phyloP scores from a whole-genome alignment of 2,888 invertebrate species.

The Anorthoa munda region DNA sequence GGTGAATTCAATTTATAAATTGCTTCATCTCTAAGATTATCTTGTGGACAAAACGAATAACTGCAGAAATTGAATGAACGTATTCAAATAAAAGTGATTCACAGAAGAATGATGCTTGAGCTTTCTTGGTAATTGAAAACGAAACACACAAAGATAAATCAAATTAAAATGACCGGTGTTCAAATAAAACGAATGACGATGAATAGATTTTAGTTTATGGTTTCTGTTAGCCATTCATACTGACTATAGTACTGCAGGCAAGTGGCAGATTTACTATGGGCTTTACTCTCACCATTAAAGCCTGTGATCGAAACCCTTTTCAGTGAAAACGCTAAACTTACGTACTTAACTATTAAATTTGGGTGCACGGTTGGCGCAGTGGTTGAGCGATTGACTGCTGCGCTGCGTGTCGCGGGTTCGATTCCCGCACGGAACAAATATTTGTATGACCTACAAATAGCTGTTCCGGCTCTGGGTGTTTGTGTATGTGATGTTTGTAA shows the following conservation, averaged over 20 bases:
- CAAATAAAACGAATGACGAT: conserved; percentile 16
- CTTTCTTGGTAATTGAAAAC: conserved; percentile 39
- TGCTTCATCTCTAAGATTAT: neutral
- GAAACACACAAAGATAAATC: conserved; percentile 39
- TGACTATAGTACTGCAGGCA: neutral
- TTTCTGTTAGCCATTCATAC: neutral
- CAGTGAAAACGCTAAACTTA: too few species aligned
- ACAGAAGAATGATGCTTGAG: conserved; percentile 2
- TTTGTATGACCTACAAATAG: too few species aligned
- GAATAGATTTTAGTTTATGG: conserved; percentile 27
- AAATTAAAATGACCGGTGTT: conserved; percentile 33
- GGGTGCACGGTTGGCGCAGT: too few species aligned
- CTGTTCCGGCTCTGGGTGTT: too few species aligned
- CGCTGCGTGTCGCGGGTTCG: too few species aligned
- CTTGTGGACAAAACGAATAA: conserved; percentile 15
- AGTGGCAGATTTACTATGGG: neutral
- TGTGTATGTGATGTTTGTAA: too few species aligned
- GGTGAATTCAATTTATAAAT: conserved; percentile 16
- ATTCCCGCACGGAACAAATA: too few species aligned
- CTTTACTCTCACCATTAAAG: neutral
- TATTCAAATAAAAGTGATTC: conserved; percentile 22
- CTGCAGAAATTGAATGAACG: conserved; percentile 13
- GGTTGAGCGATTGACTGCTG: too few species aligned
- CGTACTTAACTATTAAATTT: too few species aligned
- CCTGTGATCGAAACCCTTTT: too few species aligned